These are phyloP conservation scores for Amazona guildingii DNA, from an alignment of 2,113 vertebrate genomes.

Conservation along the genomic window DNA sequence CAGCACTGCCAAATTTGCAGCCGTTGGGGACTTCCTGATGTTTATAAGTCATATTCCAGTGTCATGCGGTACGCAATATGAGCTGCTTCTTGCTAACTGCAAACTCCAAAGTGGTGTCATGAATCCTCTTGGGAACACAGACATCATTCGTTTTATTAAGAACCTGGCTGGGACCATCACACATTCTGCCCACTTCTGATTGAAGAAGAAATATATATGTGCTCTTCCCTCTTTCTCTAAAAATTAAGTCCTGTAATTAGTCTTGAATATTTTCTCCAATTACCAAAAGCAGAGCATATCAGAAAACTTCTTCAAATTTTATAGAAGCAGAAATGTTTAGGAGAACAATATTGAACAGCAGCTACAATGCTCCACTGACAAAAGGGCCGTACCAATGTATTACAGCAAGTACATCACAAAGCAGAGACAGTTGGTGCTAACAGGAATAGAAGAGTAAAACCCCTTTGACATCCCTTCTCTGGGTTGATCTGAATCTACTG, in stretches of 20 bases:
- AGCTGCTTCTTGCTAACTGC: constrained; percentile 59
- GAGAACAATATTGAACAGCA: neutral
- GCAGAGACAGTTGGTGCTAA: neutral
- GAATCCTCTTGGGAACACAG: constrained; percentile 50
- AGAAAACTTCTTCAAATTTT: neutral
- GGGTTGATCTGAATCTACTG: neutral
- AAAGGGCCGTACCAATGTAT: neutral
- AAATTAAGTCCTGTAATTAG: neutral
- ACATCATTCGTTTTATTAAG: constrained; percentile 60
- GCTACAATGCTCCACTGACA: neutral
- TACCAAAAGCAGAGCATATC: neutral
- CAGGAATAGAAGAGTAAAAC: neutral
- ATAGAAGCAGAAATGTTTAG: neutral
- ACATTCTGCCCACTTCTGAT: constrained; percentile 1
- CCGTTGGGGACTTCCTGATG: constrained; percentile 58
- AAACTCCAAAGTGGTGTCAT: constrained; percentile 47
- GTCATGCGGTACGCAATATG: constrained; percentile 58
- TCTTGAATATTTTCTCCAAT: neutral
- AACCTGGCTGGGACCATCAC: constrained; percentile 36
- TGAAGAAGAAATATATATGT: neutral
- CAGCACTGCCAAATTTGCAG: constrained; percentile 1
- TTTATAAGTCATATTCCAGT: constrained; percentile 53
- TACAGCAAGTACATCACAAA: neutral
- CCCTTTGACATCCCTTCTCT: fast-evolving
- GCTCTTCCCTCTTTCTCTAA: neutral